Conservation (phyloP, 37 sponge, comb jelly and placozoan species). For the Oscarella lobularis region DNA sequence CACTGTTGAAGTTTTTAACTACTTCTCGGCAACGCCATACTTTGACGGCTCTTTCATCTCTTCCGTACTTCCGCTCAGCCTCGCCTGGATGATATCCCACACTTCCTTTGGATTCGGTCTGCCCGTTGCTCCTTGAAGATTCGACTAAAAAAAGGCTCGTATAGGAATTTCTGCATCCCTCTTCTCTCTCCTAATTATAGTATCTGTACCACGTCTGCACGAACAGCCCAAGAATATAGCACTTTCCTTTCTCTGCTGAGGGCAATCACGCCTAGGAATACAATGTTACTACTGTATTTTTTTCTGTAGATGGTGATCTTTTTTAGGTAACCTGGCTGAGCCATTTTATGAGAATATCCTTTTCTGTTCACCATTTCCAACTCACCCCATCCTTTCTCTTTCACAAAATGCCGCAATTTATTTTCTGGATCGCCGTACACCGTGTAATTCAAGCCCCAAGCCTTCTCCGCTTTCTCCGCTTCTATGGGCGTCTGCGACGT, state of each 20-base stretch:
- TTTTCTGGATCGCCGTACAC: conserved; percentile 60
- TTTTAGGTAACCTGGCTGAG: conserved; percentile 66
- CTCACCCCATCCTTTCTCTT: conserved; percentile 16
- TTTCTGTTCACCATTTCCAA: conserved; percentile 38
- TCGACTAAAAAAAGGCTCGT: neutral
- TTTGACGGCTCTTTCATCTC: neutral
- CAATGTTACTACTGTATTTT: too few species aligned
- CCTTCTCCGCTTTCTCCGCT: conserved; percentile 30
- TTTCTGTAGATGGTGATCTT: too few species aligned
- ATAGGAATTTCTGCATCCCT: too few species aligned
- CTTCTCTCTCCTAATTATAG: too few species aligned
- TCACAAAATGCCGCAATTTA: conserved; percentile 41
- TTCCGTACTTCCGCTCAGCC: neutral
- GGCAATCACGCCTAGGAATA: too few species aligned
- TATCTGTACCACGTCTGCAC: too few species aligned
- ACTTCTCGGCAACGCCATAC: neutral
- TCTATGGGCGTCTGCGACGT: conserved; percentile 35
- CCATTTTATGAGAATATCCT: conserved; percentile 50
- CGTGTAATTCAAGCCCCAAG: conserved; percentile 26
- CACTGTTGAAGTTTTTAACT: neutral
- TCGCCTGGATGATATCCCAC: neutral
- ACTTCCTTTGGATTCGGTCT: neutral
- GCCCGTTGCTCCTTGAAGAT: neutral
- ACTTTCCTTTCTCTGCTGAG: too few species aligned
- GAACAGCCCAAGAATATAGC: too few species aligned